Conservation (phyloP, 2,888 invertebrate genomes). For the Ephialtes manifestator region DNA sequence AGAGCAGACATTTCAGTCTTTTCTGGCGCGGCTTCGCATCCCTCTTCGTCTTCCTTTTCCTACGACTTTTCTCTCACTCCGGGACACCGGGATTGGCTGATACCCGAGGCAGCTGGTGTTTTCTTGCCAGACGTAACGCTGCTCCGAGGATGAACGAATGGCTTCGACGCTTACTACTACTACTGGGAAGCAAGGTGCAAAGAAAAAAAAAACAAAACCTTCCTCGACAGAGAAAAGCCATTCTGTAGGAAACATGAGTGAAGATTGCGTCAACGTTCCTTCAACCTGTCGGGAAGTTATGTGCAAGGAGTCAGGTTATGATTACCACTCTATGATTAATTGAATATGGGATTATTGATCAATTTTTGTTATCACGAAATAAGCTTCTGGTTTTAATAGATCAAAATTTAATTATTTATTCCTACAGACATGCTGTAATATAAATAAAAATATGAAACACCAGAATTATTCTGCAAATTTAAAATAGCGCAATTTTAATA, state of each 20-base stretch:
- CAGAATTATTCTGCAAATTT: no score
- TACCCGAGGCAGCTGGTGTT: slow-evolving; percentile 37
- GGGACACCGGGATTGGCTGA: slow-evolving; percentile 17
- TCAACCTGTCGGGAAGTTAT: not conserved
- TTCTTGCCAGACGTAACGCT: slow-evolving; percentile 24
- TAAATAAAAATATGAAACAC: no score
- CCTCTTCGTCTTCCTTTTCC: slow-evolving; percentile 28
- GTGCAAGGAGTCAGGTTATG: not conserved
- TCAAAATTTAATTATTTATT: no score
- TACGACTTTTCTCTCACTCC: slow-evolving; percentile 23
- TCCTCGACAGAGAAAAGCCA: not conserved
- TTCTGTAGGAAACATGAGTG: not conserved
- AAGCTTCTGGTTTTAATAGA: not conserved
- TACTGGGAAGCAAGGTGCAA: not conserved
- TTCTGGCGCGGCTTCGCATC: slow-evolving; percentile 8
- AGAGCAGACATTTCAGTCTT: slow-evolving; percentile 31
- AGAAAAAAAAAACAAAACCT: not conserved
- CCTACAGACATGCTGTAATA: no score
- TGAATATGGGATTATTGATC: not conserved
- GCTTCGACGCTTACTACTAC: slow-evolving; percentile 29
- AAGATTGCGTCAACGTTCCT: slow-evolving; percentile 8
- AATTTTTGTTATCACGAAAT: not conserved
- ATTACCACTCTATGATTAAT: not conserved
- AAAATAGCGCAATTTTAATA: no score
- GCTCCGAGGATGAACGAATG: slow-evolving; percentile 35